Conservation (phyloP, 1,140 invertebrate genomes). For the Papilio xuthus region DNA sequence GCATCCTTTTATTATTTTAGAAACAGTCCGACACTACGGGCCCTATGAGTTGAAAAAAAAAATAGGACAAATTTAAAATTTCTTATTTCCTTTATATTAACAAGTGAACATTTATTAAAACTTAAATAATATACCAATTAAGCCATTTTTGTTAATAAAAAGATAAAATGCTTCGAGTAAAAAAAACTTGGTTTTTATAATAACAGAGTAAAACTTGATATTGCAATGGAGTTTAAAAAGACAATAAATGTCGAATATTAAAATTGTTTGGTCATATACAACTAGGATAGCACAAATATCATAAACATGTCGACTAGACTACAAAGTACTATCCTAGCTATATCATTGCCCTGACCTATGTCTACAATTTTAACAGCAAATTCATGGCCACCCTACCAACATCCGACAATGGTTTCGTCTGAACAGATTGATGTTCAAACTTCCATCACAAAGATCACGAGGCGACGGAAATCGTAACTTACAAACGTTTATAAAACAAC, state of each 20-base stretch:
- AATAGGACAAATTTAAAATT: not conserved
- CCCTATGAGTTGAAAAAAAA: not conserved
- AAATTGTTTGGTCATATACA: no score
- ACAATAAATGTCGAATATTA: no score
- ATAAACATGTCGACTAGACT: no score
- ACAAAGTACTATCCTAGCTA: no score
- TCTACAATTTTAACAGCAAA: not conserved
- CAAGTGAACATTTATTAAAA: not conserved
- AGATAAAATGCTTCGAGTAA: no score
- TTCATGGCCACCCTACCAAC: not conserved
- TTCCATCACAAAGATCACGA: conserved; percentile 30
- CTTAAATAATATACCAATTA: no score
- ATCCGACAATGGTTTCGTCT: conserved; percentile 31
- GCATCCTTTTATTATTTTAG: conserved; percentile 57
- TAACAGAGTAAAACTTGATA: no score
- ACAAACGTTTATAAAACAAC: conserved; percentile 24
- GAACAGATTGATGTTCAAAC: conserved; percentile 36
- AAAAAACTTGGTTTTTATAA: no score
- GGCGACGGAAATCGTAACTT: conserved; percentile 28
- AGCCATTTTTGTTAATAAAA: no score
- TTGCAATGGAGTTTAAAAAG: no score
- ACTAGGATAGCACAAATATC: no score
- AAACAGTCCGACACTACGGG: conserved; percentile 23
- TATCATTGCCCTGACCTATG: not conserved
- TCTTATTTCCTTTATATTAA: not conserved